Evolutionary conservation across 2,113 vertebrate genomes (phyloP).

Genomic region (Guaruba guarouba): DNA sequence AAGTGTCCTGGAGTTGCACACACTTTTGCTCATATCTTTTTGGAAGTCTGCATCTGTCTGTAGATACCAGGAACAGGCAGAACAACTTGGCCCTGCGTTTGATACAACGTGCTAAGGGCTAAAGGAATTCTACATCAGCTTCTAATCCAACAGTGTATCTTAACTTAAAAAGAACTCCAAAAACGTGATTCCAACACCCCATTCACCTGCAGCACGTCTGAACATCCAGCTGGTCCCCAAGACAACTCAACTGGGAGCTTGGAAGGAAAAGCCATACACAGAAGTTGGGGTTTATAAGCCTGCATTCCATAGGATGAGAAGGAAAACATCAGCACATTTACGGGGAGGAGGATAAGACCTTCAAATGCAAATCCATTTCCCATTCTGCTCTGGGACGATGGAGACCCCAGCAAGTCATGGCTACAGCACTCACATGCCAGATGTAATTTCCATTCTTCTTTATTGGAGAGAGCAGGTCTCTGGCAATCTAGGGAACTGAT

Average conservation of each 20-base stretch:
- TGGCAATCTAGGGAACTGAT: neutral
- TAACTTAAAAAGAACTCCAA: neutral
- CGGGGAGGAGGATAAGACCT: neutral
- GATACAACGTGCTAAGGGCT: neutral
- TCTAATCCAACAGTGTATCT: neutral
- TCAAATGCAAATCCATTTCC: neutral
- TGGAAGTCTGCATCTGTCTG: neutral
- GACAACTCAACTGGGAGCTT: neutral
- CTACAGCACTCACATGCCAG: rapidly evolving
- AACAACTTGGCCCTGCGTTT: rapidly evolving
- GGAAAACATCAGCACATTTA: rapidly evolving
- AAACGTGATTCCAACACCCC: neutral
- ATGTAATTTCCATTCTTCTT: neutral
- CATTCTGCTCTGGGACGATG: neutral
- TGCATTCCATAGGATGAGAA: neutral
- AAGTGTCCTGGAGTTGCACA: neutral
- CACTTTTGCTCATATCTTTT: neutral
- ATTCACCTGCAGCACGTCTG: neutral
- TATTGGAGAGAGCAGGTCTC: neutral
- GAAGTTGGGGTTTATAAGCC: neutral
- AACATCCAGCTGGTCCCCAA: neutral
- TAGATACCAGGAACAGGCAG: neutral
- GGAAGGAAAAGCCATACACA: rapidly evolving
- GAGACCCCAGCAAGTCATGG: neutral
- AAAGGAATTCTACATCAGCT: neutral